Evolutionary conservation across 2,797 vertebrate species (phyloP), one percentile per base, ranked within the genome.

Genomic region (Protonibea diacanthus): DNA sequence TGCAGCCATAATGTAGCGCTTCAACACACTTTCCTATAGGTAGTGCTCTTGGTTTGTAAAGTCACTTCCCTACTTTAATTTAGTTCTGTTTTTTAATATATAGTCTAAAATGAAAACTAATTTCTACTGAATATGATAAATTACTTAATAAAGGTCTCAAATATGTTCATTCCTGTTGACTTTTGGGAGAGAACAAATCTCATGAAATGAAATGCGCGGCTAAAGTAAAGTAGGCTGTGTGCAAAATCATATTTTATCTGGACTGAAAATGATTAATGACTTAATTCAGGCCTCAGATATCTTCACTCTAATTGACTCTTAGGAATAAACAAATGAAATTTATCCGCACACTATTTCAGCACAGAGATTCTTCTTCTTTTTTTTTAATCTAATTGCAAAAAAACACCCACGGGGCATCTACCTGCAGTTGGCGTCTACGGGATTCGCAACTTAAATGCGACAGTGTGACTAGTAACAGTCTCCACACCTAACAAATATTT

Each of bases 401-500:
- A 78, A 80, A 77, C 74, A 70, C 49, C 69, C 56, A 77, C 51
- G 3, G 47, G 44, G 27, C 56, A 62, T 67, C 21, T 64, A 82
- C 81, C 72, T 86, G 56, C 59, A 7, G 53, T 71, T 63, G 29
- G 33, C n/a, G 6, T 71, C 15, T 70, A 27, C 14, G 18, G 57
- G 53, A 69, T 70, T 80, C 45, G 5, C 38, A 78, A 66, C 27
- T 77, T 70, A 71, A 82, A 80, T 61, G 65, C 52, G 55, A 53
- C 42, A 67, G 67, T 49, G 78, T 6, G 63, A 82, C 84, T 73
- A 76, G 80, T 81, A 89, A 82, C 77, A 76, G 80, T 59, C 80
- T 72, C 76, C 48, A 18, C 78, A 72, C 66, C 80, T 79, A 18
- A 84, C 82, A 87, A 81, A 90, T 79, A 88, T 86, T 89, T 82